These are phyloP conservation scores for Heterohyrax brucei DNA, from an alignment of 2,797 vertebrate species.

Conservation along the genomic window DNA sequence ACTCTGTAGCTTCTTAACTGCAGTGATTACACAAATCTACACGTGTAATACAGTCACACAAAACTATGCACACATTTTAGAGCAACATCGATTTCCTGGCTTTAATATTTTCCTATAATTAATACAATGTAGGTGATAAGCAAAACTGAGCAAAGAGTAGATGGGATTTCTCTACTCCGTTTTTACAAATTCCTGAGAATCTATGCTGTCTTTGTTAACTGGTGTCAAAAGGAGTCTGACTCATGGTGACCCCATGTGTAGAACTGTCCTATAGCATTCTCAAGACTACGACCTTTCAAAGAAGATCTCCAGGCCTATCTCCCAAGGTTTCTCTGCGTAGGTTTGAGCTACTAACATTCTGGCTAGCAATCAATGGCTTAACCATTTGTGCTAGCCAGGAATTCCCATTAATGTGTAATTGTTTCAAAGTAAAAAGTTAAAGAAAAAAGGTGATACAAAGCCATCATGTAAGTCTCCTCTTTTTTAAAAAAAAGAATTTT, in stretches of 20 bases:
- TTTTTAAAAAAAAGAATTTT: neutral
- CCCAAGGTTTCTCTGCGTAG: too few species aligned
- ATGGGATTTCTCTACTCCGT: neutral
- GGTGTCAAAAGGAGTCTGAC: too few species aligned
- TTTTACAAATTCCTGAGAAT: rapidly evolving
- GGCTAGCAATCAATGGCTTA: too few species aligned
- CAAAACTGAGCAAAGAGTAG: neutral
- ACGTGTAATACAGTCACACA: neutral
- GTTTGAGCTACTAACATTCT: too few species aligned
- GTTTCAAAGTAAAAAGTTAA: neutral
- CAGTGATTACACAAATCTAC: neutral
- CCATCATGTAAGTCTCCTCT: neutral
- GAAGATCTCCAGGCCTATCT: too few species aligned
- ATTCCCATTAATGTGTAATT: neutral
- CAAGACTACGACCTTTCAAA: too few species aligned
- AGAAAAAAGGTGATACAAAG: neutral
- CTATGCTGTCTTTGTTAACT: too few species aligned
- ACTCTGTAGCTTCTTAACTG: neutral
- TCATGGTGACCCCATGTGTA: too few species aligned
- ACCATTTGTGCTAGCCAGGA: too few species aligned
- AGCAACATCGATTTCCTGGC: neutral
- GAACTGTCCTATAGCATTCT: too few species aligned
- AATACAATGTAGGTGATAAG: neutral
- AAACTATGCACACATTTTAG: neutral
- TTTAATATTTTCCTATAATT: neutral